Conservation (phyloP, 2,113 vertebrate species). For the Deroptyus accipitrinus region DNA sequence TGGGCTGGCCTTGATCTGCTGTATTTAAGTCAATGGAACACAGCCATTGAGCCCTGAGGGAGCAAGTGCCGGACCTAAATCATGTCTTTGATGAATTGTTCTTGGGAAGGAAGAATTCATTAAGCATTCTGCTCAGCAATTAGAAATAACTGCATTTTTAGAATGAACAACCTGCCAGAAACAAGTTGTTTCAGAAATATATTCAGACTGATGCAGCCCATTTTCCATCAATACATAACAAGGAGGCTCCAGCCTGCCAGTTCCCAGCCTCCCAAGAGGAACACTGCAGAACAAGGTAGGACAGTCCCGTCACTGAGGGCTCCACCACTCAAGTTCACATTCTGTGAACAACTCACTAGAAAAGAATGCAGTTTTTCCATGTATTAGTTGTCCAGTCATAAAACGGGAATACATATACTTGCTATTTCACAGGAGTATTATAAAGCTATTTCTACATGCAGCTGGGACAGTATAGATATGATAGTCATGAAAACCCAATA, state of each 20-base stretch:
- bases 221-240: not conserved
- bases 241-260: conserved; percentile 32
- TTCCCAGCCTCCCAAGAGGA: not conserved
- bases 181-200: conserved; percentile 56
- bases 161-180: conserved; percentile 62
- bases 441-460: not conserved
- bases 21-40: conserved; percentile 51
- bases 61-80: conserved; percentile 42
- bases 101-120: conserved; percentile 59
- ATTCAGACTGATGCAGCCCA: conserved; percentile 40
- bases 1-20: not conserved
- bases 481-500: not conserved
- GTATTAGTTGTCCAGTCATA: not conserved
- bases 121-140: conserved; percentile 57
- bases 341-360: not conserved
- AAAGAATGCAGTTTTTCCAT: not conserved
- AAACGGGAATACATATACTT: not conserved
- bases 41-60: conserved; percentile 34
- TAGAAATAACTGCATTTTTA: conserved; percentile 69
- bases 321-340: not conserved
- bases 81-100: conserved; percentile 64
- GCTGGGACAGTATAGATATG: not conserved
- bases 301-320: not conserved
- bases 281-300: not conserved
- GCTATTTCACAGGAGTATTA: not conserved